phyloP scores from a whole-genome alignment of 1,140 invertebrate species.

The Ips typographus region DNA sequence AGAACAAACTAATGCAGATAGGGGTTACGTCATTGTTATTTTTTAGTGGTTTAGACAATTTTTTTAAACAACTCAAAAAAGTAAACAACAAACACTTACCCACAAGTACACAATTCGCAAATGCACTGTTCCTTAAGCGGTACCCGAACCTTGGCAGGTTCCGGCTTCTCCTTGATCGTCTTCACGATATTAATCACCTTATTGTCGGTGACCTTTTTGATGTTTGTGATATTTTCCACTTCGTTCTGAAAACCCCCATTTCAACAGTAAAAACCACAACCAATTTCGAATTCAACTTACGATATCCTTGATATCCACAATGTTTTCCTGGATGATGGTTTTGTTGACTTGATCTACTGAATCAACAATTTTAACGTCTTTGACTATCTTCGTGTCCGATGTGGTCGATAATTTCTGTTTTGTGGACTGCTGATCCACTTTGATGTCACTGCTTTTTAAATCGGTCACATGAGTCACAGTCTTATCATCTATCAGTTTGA shows the following conservation, averaged over 20 bases:
- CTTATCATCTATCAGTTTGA: conserved; percentile 15
- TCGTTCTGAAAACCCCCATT: conserved; percentile 47
- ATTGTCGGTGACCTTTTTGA: conserved; percentile 48
- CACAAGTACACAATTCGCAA: conserved; percentile 87
- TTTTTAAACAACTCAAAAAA: too few relatives aligned
- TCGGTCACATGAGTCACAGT: conserved; percentile 2
- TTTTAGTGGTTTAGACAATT: not conserved
- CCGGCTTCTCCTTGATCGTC: conserved; percentile 52
- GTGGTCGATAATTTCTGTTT: conserved; percentile 24
- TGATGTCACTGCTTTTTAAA: conserved; percentile 13
- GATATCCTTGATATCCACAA: conserved; percentile 48
- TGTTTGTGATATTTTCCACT: conserved; percentile 49
- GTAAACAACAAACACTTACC: conserved; percentile 66
- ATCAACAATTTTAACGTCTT: conserved; percentile 24
- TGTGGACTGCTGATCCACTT: conserved; percentile 34
- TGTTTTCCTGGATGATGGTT: conserved; percentile 43
- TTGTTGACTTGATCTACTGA: conserved; percentile 36
- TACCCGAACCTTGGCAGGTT: conserved; percentile 43
- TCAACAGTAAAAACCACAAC: too few relatives aligned
- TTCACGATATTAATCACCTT: conserved; percentile 50
- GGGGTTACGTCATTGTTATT: too few relatives aligned
- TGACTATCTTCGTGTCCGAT: conserved; percentile 21
- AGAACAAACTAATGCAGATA: not conserved
- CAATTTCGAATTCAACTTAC: conserved; percentile 46
- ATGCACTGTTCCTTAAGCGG: conserved; percentile 78